Evolutionary conservation across 30 jellyfish, hydroid and myxozoan genomes (phyloP).

Genomic region (Cassiopea xamachana): DNA sequence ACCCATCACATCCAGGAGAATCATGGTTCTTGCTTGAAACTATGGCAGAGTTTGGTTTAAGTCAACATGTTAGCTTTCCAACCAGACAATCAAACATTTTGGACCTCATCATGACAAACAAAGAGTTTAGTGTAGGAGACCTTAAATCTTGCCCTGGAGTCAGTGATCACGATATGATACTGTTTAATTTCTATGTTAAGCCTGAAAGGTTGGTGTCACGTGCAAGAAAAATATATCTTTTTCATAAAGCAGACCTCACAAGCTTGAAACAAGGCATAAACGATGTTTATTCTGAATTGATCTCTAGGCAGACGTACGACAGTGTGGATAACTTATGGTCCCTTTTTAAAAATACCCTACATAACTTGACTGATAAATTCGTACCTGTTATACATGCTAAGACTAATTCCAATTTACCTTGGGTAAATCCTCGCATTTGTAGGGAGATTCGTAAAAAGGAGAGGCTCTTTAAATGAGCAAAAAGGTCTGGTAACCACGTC

Average conservation of each 20-base stretch:
- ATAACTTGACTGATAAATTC: no score
- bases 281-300: conserved; percentile 42
- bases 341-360: background rate
- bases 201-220: conserved; percentile 51
- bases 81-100: conserved; percentile 33
- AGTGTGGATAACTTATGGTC: conserved; percentile 61
- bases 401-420: no score
- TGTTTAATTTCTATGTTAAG: conserved; percentile 48
- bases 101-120: conserved; percentile 58
- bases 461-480: conserved; percentile 47
- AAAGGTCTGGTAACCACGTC: conserved; percentile 28
- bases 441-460: conserved; percentile 55
- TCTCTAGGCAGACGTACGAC: conserved; percentile 56
- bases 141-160: conserved; percentile 59
- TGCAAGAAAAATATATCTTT: conserved; percentile 36
- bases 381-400: no score
- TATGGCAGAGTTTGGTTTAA: conserved; percentile 48
- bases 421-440: conserved; percentile 8
- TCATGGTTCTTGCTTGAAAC: conserved; percentile 47
- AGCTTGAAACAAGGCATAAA: conserved; percentile 50
- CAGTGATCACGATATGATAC: conserved; percentile 52
- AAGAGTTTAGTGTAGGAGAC: conserved; percentile 66
- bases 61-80: conserved; percentile 57
- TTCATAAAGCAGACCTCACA: conserved; percentile 53
- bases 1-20: conserved; percentile 60